phyloP scores from a whole-genome alignment of 1,140 invertebrate genomes.

The Steinernema feltiae region DNA sequence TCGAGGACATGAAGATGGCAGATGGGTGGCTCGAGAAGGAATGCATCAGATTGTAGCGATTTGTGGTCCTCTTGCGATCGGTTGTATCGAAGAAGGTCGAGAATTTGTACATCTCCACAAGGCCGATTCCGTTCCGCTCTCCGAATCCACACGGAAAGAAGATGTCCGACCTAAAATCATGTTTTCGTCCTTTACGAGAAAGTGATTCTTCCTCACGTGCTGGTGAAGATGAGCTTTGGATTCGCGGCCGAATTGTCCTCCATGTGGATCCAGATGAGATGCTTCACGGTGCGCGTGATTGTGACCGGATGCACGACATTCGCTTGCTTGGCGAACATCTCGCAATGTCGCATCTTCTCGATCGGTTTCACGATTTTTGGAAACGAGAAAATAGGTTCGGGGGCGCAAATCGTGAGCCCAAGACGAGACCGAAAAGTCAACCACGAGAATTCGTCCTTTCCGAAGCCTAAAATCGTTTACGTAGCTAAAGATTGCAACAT shows the following conservation, averaged over 20 bases:
- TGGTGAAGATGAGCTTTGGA: background rate
- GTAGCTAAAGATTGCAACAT: background rate
- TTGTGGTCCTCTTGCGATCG: background rate
- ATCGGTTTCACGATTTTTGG: background rate
- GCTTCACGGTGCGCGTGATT: background rate
- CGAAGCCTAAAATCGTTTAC: background rate
- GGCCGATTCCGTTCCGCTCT: background rate
- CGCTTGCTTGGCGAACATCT: background rate
- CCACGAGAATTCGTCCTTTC: background rate
- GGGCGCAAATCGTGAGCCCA: background rate
- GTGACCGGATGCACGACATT: background rate
- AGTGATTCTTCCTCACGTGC: background rate
- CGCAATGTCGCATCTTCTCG: background rate
- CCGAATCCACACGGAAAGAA: background rate
- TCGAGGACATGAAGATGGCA: background rate
- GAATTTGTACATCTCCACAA: background rate
- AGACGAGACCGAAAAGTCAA: background rate
- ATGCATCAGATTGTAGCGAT: background rate
- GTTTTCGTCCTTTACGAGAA: background rate
- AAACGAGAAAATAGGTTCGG: background rate
- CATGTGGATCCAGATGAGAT: background rate
- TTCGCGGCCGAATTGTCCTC: background rate
- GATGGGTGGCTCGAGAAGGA: background rate
- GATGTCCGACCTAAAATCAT: background rate
- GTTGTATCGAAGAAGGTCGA: background rate